phyloP scores from a whole-genome alignment of 2,888 invertebrate species.

The Chymomyza fuscimana region DNA sequence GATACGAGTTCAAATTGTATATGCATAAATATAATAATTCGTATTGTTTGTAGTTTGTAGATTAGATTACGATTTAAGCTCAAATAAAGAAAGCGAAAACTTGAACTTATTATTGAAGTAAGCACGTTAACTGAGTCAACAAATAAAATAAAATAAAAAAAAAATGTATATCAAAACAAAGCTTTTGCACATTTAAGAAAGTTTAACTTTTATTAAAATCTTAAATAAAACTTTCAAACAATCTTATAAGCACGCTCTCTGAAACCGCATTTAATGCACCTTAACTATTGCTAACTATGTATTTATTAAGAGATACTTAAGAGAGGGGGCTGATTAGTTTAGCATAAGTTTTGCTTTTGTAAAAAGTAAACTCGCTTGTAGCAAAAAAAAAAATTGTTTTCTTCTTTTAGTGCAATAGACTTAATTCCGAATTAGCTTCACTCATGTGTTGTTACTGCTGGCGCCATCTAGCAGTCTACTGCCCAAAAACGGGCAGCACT shows the following conservation, averaged over 20 bases:
- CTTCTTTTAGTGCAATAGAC: too few relatives aligned
- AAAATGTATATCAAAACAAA: neutral
- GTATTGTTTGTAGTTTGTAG: neutral
- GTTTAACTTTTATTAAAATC: neutral
- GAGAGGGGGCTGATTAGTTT: too few relatives aligned
- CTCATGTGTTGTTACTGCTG: too few relatives aligned
- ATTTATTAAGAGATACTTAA: neutral
- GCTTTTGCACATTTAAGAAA: neutral
- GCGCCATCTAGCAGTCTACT: too few relatives aligned
- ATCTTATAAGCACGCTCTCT: neutral
- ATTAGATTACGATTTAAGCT: neutral
- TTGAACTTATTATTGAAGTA: neutral
- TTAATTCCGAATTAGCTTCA: too few relatives aligned
- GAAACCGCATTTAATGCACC: neutral
- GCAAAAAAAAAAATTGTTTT: too few relatives aligned
- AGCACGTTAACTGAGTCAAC: too few relatives aligned
- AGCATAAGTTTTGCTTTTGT: too few relatives aligned
- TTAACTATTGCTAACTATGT: neutral
- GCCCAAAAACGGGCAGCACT: too few relatives aligned
- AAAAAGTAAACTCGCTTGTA: too few relatives aligned
- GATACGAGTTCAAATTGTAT: slow-evolving; percentile 36
- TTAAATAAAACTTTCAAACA: neutral
- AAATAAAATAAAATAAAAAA: slow-evolving; percentile 11
- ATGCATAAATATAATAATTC: neutral
- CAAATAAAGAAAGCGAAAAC: neutral